Percentiles rank a stretch among this genome's conserved stretches.
phyloP scores from a whole-genome alignment of 2,888 invertebrate species.

The Andrena fulva region DNA sequence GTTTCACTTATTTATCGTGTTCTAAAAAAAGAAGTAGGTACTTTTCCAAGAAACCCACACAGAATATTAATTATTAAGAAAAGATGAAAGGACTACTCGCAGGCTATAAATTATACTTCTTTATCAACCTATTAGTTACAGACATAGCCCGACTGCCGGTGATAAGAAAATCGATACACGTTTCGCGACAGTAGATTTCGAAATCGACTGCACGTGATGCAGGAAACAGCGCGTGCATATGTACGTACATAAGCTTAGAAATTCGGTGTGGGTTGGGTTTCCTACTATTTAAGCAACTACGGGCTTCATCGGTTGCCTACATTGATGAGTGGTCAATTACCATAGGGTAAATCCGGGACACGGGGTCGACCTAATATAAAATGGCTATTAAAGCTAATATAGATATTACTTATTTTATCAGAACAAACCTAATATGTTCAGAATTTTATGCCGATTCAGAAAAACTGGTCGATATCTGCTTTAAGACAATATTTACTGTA shows the following conservation, averaged over 20 bases:
- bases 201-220: neutral
- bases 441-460: too few species aligned
- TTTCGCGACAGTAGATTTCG: neutral
- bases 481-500: too few species aligned
- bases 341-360: too few species aligned
- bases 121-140: conserved; percentile 1
- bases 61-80: neutral
- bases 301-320: neutral
- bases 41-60: neutral
- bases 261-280: neutral
- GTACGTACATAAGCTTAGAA: neutral
- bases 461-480: too few species aligned
- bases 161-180: conserved; percentile 4
- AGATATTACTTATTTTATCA: too few species aligned
- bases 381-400: too few species aligned
- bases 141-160: neutral
- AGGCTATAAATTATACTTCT: neutral
- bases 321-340: neutral
- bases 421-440: too few species aligned
- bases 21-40: neutral
- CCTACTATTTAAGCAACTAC: too few species aligned
- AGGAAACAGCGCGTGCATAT: neutral
- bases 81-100: neutral
- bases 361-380: too few species aligned
- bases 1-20: neutral